Percentiles rank a stretch among this genome's conserved stretches.
phyloP scores from a whole-genome alignment of 2,113 vertebrate species.

The Lates calcarifer region DNA sequence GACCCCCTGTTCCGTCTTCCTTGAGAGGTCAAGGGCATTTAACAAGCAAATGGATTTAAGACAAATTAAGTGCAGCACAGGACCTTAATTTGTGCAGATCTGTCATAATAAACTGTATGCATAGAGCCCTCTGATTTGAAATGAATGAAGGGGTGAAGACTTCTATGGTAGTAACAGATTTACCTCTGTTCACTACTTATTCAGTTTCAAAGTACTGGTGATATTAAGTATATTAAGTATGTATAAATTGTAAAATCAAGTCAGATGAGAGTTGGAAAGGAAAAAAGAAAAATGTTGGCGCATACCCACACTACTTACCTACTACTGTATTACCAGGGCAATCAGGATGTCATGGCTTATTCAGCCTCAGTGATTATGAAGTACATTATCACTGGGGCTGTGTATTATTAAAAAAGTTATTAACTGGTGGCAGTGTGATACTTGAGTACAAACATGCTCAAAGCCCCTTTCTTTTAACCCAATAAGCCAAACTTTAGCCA shows the following conservation, averaged over 20 bases:
- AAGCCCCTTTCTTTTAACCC: not conserved
- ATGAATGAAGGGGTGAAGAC: not conserved
- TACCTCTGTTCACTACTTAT: not conserved
- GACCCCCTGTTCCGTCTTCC: constrained; percentile 11
- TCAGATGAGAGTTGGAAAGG: not conserved
- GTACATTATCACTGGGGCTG: not conserved
- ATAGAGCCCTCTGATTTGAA: constrained; percentile 7
- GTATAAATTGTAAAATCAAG: not conserved
- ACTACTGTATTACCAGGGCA: not conserved
- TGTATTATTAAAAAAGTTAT: not conserved
- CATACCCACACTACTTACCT: not conserved
- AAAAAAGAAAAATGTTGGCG: not conserved
- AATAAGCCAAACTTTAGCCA: not conserved
- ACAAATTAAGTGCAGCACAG: constrained; percentile 6
- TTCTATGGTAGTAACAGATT: not conserved
- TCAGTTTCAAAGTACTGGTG: not conserved
- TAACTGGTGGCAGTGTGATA: not conserved
- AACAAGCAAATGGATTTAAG: constrained; percentile 11
- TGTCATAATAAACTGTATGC: not conserved
- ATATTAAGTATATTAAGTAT: not conserved
- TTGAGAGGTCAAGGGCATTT: constrained; percentile 34
- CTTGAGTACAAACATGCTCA: not conserved
- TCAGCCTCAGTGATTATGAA: no score
- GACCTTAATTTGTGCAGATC: constrained; percentile 1
- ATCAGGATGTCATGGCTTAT: not conserved